A percentile compares a stretch with the other conserved stretches of the same genome.
phyloP scores from a whole-genome alignment of 2,888 invertebrate species.

The Agonopterix arenella region DNA sequence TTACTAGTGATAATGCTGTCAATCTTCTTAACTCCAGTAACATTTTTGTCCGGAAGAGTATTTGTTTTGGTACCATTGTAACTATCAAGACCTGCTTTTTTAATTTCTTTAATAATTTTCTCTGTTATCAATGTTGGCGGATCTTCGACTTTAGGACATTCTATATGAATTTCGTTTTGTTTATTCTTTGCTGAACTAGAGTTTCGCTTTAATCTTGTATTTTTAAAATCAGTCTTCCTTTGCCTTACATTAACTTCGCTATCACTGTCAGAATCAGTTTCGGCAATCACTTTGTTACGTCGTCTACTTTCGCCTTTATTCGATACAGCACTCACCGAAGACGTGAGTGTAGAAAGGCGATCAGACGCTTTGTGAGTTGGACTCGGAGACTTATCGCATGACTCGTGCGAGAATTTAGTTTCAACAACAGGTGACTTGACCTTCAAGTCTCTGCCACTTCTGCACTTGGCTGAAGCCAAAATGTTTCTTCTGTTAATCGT shows the following conservation, averaged over 20 bases:
- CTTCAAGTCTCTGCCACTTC: constrained; percentile 87
- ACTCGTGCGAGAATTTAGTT: constrained; percentile 81
- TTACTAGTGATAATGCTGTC: constrained; percentile 20
- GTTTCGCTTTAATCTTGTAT: constrained; percentile 63
- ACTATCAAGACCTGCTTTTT: constrained; percentile 49
- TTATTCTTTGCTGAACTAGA: constrained; percentile 57
- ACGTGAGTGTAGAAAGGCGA: constrained; percentile 73
- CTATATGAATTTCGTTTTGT: constrained; percentile 42
- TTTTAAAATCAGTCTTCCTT: constrained; percentile 65
- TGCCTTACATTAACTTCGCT: constrained; percentile 58
- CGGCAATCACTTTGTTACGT: constrained; percentile 63
- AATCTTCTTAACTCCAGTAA: constrained; percentile 13
- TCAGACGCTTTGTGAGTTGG: constrained; percentile 67
- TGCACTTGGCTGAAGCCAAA: constrained; percentile 89
- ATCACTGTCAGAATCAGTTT: constrained; percentile 61
- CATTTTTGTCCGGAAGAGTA: constrained; percentile 22
- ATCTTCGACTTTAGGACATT: constrained; percentile 49
- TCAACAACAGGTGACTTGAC: constrained; percentile 84
- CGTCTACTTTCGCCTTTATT: constrained; percentile 71
- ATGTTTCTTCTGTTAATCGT: constrained; percentile 92
- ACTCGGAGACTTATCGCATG: constrained; percentile 67
- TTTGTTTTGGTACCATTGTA: constrained; percentile 26
- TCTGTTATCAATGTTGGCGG: constrained; percentile 47
- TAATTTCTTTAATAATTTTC: constrained; percentile 53
- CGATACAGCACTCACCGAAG: constrained; percentile 69